Evolutionary conservation across 1,140 invertebrate genomes (phyloP), one percentile per base, ranked within the genome.

Genomic region (Oryzaephilus surinamensis): DNA sequence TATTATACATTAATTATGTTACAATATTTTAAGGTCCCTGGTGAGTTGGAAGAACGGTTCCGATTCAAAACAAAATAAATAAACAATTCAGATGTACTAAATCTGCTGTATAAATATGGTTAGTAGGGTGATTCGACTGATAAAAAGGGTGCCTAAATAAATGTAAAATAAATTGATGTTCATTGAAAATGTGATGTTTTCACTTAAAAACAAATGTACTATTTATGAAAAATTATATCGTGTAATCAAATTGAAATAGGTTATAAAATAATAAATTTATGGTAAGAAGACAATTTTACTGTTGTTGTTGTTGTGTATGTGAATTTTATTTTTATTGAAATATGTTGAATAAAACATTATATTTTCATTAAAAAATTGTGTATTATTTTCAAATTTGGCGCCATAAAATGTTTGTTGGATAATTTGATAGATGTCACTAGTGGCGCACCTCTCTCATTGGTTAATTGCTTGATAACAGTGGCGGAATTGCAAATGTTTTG

Each of bases 21-120:
- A n/a, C 18, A 42, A 19, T 46, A 10, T 52, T 57, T 57, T 46
- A 54, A 58, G 56, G 51, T 58, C 45, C 56, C 56, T 24, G 56
- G 56, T 38, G 50, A 58, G 38, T 41, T 58, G 48, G 56, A 55
- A 43, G 56, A 57, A 45, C 51, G 48, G 23, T 58, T 58, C 50
- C 37, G 24, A 36, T 29, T 35, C 16, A 54, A 49, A 40, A 44
- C 38, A 35, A 49, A 45, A 39, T n/a, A 20, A 21, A 39, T 39
- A 30, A 23, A 26, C n/a, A 27, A 41, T 26, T 46, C 47, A 18
- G 43, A 37, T 43, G 43, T n/a, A n/a, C n/a, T n/a, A n/a, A n/a
- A n/a, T n/a, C n/a, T n/a, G n/a, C n/a, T n/a, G n/a, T n/a, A n/a
- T n/a, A n/a, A n/a, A n/a, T n/a, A n/a, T n/a, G n/a, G n/a, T n/a